Base-by-base conservation (phyloP, 92 coral and sea anemone species). In the Epizoanthus rinbou region DNA sequence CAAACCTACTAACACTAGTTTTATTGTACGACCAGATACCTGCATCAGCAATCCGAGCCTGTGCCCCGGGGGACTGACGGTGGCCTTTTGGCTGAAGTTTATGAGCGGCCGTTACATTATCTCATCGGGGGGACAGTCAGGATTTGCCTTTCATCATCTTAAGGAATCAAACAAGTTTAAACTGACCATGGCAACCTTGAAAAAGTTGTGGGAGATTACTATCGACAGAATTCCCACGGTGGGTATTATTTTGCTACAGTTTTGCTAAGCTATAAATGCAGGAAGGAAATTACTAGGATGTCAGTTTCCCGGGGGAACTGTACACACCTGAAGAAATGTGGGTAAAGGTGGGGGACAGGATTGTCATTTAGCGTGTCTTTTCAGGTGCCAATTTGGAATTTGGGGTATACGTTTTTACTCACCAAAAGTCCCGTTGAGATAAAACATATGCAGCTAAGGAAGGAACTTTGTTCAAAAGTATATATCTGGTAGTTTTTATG, bases 51-150 rank as follows among this genome's bases (percentile, higher is more conserved):
- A 86, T 24, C 97, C 97, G 9, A 67, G 88, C 15, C 87, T 84
- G 8, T 93, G 97, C 35, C 3, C 85, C 8, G 80, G 73, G 17
- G 97, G 97, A 6, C 57, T 93, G 50, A 75, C 95, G 5, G 85
- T 89, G 8, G 94, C 93, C n/a, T 93, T 91, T 68, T 93, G 94
- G 94, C 64, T 93, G 69, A 83, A 84, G 79, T 93, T 91, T 54
- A 45, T 84, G 52, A 87, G 91, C 18, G 97, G 97, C 5, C 91
- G 88, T 23, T 93, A 87, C 75, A 91, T 93, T 16, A 86, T 93
- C 50, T 93, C 97, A 6, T 93, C 97, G 1, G 97, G 97, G 7
- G 97, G 97, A 45, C 88, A 85, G 53, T 93, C 97, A 1, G 87
- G 89, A 11, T 93, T 93, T 64, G 91, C 91, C 25, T 93, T 93